phyloP scores from a whole-genome alignment of 2,113 vertebrate genomes.

The Phalacrocorax brasilianus region DNA sequence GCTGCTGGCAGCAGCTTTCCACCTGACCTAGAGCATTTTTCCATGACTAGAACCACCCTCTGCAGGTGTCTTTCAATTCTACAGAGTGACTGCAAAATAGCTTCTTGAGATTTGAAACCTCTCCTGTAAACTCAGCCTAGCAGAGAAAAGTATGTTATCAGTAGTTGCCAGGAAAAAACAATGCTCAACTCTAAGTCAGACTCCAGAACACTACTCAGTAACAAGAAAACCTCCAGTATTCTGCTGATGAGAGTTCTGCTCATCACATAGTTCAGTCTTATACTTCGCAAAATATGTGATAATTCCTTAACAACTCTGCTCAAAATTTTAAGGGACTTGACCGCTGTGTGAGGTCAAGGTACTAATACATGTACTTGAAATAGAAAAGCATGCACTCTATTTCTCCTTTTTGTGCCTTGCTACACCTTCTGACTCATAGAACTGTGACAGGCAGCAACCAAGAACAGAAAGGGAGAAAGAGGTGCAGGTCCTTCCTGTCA shows the following conservation, averaged over 20 bases:
- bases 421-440: background rate
- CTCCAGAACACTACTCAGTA: background rate
- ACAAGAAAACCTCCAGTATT: background rate
- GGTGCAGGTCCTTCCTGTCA: background rate
- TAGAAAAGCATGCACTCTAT: background rate
- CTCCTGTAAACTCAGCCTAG: background rate
- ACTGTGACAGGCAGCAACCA: background rate
- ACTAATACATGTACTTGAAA: background rate
- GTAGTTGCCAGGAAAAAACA: background rate
- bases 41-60: background rate
- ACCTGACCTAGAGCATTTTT: background rate
- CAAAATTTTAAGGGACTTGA: background rate
- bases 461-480: background rate
- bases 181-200: background rate
- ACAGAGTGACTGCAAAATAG: background rate
- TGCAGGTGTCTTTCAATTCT: background rate
- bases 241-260: background rate
- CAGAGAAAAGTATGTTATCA: background rate
- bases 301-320: background rate
- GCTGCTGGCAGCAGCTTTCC: background rate
- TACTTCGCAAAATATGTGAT: background rate
- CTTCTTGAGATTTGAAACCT: background rate
- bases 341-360: background rate
- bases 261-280: background rate
- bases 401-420: background rate